Base-by-base conservation (phyloP, 2,888 invertebrate species). In the Scaptomyza cyrtandrae region DNA sequence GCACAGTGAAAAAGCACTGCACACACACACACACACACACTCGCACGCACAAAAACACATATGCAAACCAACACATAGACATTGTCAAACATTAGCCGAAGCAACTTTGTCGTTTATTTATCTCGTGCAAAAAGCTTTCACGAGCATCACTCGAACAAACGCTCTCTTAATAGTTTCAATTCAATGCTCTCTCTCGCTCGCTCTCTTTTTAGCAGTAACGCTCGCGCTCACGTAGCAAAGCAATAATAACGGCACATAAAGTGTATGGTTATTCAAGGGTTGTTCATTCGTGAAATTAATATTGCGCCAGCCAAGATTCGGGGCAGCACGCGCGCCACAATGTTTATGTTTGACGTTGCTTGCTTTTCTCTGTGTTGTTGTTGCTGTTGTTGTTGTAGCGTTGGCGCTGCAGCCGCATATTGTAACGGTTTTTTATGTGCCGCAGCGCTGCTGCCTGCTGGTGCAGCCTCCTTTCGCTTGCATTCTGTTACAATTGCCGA, bases 211-310 rank as follows among this genome's bases (percentile, higher is more conserved):
- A 46, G 33, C 27, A 0, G 24, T 24, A 14, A 48, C 24, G 46
- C 64, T 57, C 72, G 71, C 56, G 50, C 57, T 69, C 80, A 86
- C 87, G 77, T 80, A 62, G 79, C 56, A 67, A 63, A 75, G 80
- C 68, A 78, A 75, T 88, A 80, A 82, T 81, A 84, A 85, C 73
- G 79, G 78, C 64, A 86, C 85, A 88, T 85, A 71, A 86, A 85
- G 85, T 85, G 85, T 76, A 85, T 88, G 86, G 87, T 81, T 88
- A 77, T 85, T 88, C 86, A 88, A 86, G 88, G 86, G 86, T 86
- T 86, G 86, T 88, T 86, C 86, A 86, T 87, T 86, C 88, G 86
- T 86, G 81, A 86, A 86, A 86, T 86, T 86, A 86, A 86, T 86
- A 86, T 88, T 83, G 86, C 82, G 87, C 72, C 68, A 73, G 78